These are phyloP conservation scores for Denticeps clupeoides DNA, from an alignment of 2,797 vertebrate species.

Conservation along the genomic window DNA sequence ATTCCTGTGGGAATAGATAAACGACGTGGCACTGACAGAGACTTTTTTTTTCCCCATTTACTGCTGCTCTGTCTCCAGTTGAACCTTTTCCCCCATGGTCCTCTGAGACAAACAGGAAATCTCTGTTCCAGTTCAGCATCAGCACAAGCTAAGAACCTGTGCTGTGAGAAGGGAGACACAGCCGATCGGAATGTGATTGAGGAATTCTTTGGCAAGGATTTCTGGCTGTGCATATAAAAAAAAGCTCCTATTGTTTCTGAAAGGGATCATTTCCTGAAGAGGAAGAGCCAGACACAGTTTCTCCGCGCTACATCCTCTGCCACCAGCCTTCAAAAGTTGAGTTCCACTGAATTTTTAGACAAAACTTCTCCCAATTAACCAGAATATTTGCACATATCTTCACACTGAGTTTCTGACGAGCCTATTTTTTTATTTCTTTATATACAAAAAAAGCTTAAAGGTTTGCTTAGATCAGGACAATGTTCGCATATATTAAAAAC, in stretches of 20 bases:
- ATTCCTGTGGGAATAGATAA: no score
- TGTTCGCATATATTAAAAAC: no score
- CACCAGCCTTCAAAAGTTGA: not conserved
- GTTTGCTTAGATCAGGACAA: no score
- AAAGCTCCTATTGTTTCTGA: slow-evolving; percentile 33
- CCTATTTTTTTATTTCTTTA: not conserved
- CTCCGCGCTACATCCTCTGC: not conserved
- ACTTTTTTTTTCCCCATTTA: no score
- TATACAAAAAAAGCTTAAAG: no score
- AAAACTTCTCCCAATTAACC: no score
- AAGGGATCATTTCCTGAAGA: slow-evolving; percentile 23
- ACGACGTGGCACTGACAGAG: no score
- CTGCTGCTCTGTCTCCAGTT: no score
- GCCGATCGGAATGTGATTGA: slow-evolving; percentile 16
- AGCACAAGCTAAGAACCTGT: no score
- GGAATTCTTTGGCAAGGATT: slow-evolving; percentile 33
- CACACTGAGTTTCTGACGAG: not conserved
- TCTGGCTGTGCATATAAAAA: slow-evolving; percentile 20
- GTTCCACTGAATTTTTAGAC: not conserved
- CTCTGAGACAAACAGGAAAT: not conserved
- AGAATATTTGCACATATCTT: no score
- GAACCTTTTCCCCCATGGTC: no score
- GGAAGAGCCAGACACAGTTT: not conserved
- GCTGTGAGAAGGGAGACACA: slow-evolving; percentile 7
- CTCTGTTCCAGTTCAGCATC: not conserved